These are phyloP conservation scores for Pteronotus mesoamericanus DNA, from an alignment of 2,797 vertebrate species.

Conservation along the genomic window DNA sequence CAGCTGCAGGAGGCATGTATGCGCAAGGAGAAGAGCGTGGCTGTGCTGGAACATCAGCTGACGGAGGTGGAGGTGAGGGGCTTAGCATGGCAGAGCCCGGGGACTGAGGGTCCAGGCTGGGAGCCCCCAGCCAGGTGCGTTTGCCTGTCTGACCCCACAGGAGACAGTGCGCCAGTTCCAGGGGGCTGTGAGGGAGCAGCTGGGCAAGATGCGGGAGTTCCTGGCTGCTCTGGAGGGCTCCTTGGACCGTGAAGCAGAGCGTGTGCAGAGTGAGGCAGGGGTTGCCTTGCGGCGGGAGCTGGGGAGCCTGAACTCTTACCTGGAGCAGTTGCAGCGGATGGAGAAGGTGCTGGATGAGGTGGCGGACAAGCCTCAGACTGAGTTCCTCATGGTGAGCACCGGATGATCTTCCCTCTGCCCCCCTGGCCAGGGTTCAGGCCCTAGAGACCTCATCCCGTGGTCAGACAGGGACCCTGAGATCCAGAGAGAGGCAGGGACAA, in stretches of 20 bases:
- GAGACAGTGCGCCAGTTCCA: conserved; percentile 78
- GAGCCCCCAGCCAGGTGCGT: background rate
- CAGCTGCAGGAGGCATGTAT: conserved; percentile 76
- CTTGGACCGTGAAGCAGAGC: conserved; percentile 70
- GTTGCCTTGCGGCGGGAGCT: conserved; percentile 72
- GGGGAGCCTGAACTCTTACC: conserved; percentile 74
- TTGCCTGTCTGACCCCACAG: conserved; percentile 8
- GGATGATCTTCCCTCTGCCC: background rate
- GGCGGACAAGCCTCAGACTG: conserved; percentile 77
- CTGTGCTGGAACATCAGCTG: conserved; percentile 75
- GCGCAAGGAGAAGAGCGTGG: conserved; percentile 75
- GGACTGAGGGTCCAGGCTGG: background rate
- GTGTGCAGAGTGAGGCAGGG: conserved; percentile 64
- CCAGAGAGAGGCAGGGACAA: background rate
- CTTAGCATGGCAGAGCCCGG: accelerated
- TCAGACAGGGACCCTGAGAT: background rate
- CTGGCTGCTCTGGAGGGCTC: conserved; percentile 74
- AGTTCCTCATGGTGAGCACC: conserved; percentile 79
- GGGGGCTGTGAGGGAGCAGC: conserved; percentile 74
- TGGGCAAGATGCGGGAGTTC: conserved; percentile 77
- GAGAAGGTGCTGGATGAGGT: conserved; percentile 79
- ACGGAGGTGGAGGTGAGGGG: conserved; percentile 77
- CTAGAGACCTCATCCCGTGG: background rate
- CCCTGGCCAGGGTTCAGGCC: background rate
- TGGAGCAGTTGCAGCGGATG: conserved; percentile 81